A percentile compares a stretch with the other conserved stretches of the same genome.
Conservation (phyloP, 2,888 invertebrate species). For the Caenorhabditis sinica region DNA sequence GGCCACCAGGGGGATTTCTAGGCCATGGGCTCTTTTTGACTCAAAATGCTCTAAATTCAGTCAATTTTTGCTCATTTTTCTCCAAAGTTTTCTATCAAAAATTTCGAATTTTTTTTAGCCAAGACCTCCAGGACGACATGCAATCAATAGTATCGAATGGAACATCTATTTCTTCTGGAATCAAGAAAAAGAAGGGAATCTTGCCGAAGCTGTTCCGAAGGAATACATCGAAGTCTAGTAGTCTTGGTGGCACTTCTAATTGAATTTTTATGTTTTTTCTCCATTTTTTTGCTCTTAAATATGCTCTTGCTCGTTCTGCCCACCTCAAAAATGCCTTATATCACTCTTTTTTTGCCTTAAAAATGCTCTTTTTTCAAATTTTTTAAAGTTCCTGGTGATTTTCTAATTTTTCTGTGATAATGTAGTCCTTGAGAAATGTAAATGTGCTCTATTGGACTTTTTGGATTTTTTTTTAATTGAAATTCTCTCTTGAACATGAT, state of each 20-base stretch:
- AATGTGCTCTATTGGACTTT: neutral
- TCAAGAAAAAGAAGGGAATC: conserved; percentile 44
- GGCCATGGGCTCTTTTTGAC: too few relatives aligned
- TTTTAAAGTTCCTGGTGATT: conserved; percentile 29
- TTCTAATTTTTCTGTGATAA: conserved; percentile 20
- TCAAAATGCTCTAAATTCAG: too few relatives aligned
- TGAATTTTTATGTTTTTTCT: neutral
- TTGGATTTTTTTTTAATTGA: too few relatives aligned
- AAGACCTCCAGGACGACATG: conserved; percentile 24
- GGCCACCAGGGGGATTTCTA: too few relatives aligned
- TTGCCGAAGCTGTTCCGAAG: conserved; percentile 50
- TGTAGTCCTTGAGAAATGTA: neutral
- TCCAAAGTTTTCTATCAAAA: neutral
- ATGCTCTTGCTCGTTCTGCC: neutral
- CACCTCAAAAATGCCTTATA: neutral
- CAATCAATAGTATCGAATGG: conserved; percentile 35
- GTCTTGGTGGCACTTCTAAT: conserved; percentile 11
- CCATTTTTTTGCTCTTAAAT: neutral
- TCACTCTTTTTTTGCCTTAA: neutral
- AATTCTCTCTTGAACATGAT: conserved; percentile 3
- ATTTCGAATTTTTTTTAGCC: conserved; percentile 25
- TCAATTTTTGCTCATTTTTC: too few relatives aligned
- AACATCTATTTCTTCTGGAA: neutral
- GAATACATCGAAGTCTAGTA: conserved; percentile 51
- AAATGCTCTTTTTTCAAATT: neutral